Base-by-base conservation (phyloP, 2,888 invertebrate genomes). In the Dryobotodes eremita region DNA sequence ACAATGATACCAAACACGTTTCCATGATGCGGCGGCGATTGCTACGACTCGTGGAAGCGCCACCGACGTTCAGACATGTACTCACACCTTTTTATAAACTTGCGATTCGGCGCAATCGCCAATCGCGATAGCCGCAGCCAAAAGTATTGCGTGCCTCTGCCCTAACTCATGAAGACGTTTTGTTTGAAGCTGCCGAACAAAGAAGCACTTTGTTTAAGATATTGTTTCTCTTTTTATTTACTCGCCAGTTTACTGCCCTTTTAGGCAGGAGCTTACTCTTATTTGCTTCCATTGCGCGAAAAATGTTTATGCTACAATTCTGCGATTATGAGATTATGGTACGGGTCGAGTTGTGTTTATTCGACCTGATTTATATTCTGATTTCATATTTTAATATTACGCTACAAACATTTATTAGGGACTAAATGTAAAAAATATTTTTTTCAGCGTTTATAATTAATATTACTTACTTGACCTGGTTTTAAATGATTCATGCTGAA, bases 101-200 rank as follows among this genome's bases (percentile, higher is more conserved):
- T 53, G 61, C 42, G 70, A 73, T 74, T 36, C 53, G 15, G 7
- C 48, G 36, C 61, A 66, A 23, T 68, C 48, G 6, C 17, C 53
- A 72, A 62, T 75, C 72, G 50, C 65, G 65, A 66, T 71, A 42
- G 13, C 53, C 26, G 20, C 53, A 17, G 42, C 50, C 26, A 57
- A 66, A 76, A 59, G 31, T 17, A 71, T 48, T 3, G 71, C 74
- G 55, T 65, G 85, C 20, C 46, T 23, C 10, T 13, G 17, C 26
- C 69, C 46, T 84, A 83, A 84, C 82, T 86, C 84, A 84, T 78
- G 59, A 77, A 83, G 89, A 85, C 84, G 79, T 87, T 88, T 90
- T 87, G 85, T 89, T 86, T 82, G 81, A 83, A 80, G 80, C 71
- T 71, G 77, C 83, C 70, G 81, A 87, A 88, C 88, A 87, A 87